These are phyloP conservation scores for Subacronicta megacephala DNA, from an alignment of 2,888 invertebrate species.

Conservation along the genomic window DNA sequence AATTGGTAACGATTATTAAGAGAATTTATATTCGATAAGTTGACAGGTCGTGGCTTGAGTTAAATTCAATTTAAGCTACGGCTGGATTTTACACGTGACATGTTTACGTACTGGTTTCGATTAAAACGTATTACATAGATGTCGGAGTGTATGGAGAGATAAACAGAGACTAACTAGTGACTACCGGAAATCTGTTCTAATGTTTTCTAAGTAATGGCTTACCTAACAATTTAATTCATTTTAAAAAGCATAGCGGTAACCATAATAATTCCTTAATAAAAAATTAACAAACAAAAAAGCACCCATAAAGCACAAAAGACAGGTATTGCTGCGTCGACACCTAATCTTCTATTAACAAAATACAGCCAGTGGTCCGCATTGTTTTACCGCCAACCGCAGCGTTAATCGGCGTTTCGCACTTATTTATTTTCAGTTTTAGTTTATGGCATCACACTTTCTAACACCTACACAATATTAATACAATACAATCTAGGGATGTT, in stretches of 20 bases:
- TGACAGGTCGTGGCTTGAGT: constrained; percentile 78
- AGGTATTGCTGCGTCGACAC: constrained; percentile 50
- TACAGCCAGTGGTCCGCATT: constrained; percentile 72
- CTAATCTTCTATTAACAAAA: constrained; percentile 76
- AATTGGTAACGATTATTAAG: constrained; percentile 86
- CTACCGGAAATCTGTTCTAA: constrained; percentile 40
- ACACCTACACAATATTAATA: constrained; percentile 75
- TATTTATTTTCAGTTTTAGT: constrained; percentile 82
- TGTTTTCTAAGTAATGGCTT: no score
- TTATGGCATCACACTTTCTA: constrained; percentile 78
- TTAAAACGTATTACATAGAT: constrained; percentile 58
- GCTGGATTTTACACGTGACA: constrained; percentile 73
- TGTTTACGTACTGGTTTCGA: constrained; percentile 72
- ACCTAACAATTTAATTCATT: no score
- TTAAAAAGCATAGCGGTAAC: no score
- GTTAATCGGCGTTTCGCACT: constrained; percentile 78
- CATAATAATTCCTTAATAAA: no score
- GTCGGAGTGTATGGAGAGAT: constrained; percentile 41
- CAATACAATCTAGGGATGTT: constrained; percentile 69
- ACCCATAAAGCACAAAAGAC: constrained; percentile 19
- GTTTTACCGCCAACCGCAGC: constrained; percentile 66
- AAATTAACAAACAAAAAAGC: background rate
- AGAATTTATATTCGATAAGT: constrained; percentile 85
- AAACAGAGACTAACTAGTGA: constrained; percentile 31
- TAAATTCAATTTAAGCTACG: constrained; percentile 77